Percentiles rank a stretch among this genome's conserved stretches.
Evolutionary conservation across 2,113 vertebrate genomes (phyloP).

Genomic region (Seriola rivoliana): DNA sequence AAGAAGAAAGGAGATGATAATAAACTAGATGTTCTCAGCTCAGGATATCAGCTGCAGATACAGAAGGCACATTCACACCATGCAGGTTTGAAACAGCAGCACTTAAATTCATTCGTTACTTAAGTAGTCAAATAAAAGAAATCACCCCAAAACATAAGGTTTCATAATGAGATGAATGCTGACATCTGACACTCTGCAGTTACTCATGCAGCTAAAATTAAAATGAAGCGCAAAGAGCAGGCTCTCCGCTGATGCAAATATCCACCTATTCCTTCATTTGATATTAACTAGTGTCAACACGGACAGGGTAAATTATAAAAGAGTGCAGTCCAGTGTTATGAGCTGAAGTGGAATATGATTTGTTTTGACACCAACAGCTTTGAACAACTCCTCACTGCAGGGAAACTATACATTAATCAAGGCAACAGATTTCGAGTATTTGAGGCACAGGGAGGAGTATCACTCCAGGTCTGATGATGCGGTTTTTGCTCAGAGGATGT

Average conservation of each 20-base stretch:
- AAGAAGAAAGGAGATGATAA: neutral
- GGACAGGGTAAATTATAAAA: neutral
- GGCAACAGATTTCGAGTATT: neutral
- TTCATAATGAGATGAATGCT: constrained; percentile 30
- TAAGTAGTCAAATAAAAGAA: neutral
- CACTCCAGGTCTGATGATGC: constrained; percentile 1
- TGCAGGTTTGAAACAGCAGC: neutral
- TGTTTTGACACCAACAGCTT: constrained; percentile 8
- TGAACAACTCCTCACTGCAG: constrained; percentile 2
- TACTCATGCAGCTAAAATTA: constrained; percentile 30
- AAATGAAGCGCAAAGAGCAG: constrained; percentile 14
- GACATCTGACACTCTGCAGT: neutral
- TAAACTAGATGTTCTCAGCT: neutral
- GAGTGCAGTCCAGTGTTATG: neutral
- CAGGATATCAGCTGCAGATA: constrained; percentile 1
- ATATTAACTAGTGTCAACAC: constrained; percentile 29
- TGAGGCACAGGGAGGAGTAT: neutral
- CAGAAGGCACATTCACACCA: constrained; percentile 2
- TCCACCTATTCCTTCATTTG: constrained; percentile 10
- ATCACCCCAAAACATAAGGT: constrained; percentile 11
- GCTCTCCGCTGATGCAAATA: constrained; percentile 8
- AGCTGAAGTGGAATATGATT: constrained; percentile 15
- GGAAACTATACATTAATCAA: neutral
- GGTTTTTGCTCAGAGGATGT: constrained; percentile 11
- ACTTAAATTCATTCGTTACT: neutral